Percentiles rank a stretch among this genome's conserved stretches.
Evolutionary conservation across 2,888 invertebrate genomes (phyloP).

Genomic region (Noctuana brunneofusca): DNA sequence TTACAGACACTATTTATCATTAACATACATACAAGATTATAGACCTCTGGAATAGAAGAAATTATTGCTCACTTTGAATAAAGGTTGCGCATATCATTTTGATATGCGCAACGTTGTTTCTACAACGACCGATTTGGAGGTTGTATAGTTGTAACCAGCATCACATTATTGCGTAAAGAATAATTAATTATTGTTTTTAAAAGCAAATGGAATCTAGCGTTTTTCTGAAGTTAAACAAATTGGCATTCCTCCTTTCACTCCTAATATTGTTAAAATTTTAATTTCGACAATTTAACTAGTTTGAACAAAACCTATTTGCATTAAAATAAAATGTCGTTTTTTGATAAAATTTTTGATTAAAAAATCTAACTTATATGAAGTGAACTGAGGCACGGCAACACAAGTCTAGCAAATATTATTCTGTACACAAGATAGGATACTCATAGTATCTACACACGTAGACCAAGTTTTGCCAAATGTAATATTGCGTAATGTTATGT

Average conservation of each 20-base stretch:
- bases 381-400: slow-evolving; percentile 8
- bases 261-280: background rate
- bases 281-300: no score
- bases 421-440: slow-evolving; percentile 28
- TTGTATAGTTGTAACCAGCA: background rate
- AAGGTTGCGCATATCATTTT: no score
- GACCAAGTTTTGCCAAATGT: slow-evolving; percentile 8
- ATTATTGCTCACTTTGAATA: slow-evolving; percentile 11
- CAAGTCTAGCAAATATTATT: slow-evolving; percentile 2
- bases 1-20: slow-evolving; percentile 53
- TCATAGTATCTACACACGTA: slow-evolving; percentile 24
- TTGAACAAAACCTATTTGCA: no score
- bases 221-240: slow-evolving; percentile 13
- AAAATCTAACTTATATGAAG: background rate
- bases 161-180: background rate
- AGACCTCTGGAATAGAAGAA: slow-evolving; percentile 51
- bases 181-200: slow-evolving; percentile 2
- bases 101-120: no score
- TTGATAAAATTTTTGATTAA: no score
- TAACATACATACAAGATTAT: slow-evolving; percentile 50
- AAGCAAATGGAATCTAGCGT: slow-evolving; percentile 20
- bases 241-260: background rate
- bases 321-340: no score
- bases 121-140: background rate
- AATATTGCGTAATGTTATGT: background rate